A percentile compares a stretch with the other conserved stretches of the same genome.
Evolutionary conservation across 2,888 invertebrate genomes (phyloP).

Genomic region (Patella ulyssiponensis): DNA sequence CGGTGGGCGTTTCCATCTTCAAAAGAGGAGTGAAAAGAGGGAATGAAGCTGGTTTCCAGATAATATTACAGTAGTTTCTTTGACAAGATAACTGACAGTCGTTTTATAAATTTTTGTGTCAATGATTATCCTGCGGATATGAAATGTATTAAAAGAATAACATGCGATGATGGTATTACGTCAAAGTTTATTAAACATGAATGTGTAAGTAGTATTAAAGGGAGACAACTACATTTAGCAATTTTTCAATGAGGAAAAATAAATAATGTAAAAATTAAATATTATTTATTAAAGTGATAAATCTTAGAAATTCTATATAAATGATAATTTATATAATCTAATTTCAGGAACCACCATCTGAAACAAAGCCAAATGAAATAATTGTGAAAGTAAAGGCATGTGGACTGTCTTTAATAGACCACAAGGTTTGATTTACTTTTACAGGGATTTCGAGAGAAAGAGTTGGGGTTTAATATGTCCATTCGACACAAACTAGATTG

Average conservation of each 20-base stretch:
- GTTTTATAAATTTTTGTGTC: not conserved
- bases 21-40: not conserved
- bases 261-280: too few relatives aligned
- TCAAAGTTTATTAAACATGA: conserved; percentile 31
- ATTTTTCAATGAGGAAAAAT: not conserved
- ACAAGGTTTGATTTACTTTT: conserved; percentile 49
- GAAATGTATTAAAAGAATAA: conserved; percentile 18
- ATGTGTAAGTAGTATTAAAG: conserved; percentile 30
- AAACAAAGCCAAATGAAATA: conserved; percentile 65
- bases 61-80: not conserved
- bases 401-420: conserved; percentile 63
- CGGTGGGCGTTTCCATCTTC: conserved; percentile 21
- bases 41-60: too few relatives aligned
- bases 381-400: conserved; percentile 72
- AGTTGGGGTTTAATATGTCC: too few relatives aligned
- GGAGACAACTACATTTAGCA: not conserved
- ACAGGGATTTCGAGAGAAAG: not conserved
- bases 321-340: not conserved
- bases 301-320: too few relatives aligned
- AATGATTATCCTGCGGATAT: not conserved
- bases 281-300: too few relatives aligned
- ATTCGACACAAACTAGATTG: too few relatives aligned
- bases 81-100: not conserved
- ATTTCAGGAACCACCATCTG: conserved; percentile 55
- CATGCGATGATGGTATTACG: conserved; percentile 20